These are phyloP conservation scores for Galendromus occidentalis DNA, from an alignment of 1,140 invertebrate genomes.

Conservation along the genomic window DNA sequence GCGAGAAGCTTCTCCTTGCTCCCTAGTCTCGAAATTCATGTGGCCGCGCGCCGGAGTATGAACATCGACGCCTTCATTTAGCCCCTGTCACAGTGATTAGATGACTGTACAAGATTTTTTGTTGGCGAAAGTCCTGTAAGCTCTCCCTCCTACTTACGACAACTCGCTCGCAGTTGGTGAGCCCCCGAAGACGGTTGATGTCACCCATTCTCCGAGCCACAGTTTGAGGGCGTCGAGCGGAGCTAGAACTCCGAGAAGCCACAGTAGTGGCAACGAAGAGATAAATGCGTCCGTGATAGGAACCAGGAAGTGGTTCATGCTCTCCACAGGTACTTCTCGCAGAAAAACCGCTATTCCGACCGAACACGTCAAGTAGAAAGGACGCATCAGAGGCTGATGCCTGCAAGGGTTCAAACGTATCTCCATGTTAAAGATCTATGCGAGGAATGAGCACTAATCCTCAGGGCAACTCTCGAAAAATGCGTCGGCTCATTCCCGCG, in stretches of 20 bases:
- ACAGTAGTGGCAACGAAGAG: slow-evolving; percentile 26
- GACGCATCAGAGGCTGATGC: not conserved
- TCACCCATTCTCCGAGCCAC: slow-evolving; percentile 30
- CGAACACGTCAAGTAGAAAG: not conserved
- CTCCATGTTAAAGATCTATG: too few relatives aligned
- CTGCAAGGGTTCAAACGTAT: too few relatives aligned
- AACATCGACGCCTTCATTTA: too few relatives aligned
- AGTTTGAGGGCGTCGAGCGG: slow-evolving; percentile 30
- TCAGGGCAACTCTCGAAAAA: too few relatives aligned
- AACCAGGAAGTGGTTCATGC: slow-evolving; percentile 1
- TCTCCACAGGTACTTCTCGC: not conserved
- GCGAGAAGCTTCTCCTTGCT: too few relatives aligned
- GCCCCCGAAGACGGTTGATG: slow-evolving; percentile 28
- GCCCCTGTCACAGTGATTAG: too few relatives aligned
- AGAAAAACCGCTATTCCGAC: not conserved
- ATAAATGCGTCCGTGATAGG: not conserved
- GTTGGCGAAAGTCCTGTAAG: not conserved
- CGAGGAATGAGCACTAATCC: too few relatives aligned
- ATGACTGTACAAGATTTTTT: too few relatives aligned
- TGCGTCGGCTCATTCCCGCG: too few relatives aligned
- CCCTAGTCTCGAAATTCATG: too few relatives aligned
- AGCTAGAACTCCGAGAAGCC: slow-evolving; percentile 29
- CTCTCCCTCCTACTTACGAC: slow-evolving; percentile 19
- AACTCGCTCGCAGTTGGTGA: slow-evolving; percentile 25
- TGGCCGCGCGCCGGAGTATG: too few relatives aligned